Conservation (phyloP, 2,113 vertebrate genomes). For the Lampris incognitus region DNA sequence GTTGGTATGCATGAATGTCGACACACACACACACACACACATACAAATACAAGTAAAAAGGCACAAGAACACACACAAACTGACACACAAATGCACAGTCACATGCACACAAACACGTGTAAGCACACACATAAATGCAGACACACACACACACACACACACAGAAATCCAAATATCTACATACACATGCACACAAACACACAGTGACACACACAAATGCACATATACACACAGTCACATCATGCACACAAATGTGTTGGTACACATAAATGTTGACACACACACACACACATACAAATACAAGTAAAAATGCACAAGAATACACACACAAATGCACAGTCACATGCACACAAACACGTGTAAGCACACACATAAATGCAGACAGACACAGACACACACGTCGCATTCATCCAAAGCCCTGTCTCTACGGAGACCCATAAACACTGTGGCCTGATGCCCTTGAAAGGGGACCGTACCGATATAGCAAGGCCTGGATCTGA, state of each 20-base stretch:
- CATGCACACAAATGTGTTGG: background rate
- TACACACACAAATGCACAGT: background rate
- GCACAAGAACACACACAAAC: too few relatives aligned
- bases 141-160: background rate
- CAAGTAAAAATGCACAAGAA: too few relatives aligned
- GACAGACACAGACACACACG: background rate
- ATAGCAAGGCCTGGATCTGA: conserved; percentile 51
- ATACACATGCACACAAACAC: background rate
- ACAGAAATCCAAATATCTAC: background rate
- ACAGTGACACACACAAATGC: background rate
- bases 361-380: conserved; percentile 35
- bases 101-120: background rate
- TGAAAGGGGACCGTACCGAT: conserved; percentile 45
- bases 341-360: background rate
- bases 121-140: background rate
- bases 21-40: too few relatives aligned
- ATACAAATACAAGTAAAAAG: too few relatives aligned
- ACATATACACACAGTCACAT: too few relatives aligned
- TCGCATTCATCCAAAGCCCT: background rate
- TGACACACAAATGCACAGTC: too few relatives aligned
- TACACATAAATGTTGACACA: background rate
- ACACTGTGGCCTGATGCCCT: conserved; percentile 59
- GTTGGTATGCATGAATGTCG: too few relatives aligned
- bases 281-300: background rate
- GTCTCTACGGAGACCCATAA: conserved; percentile 49